Evolutionary conservation across 2,797 vertebrate species (phyloP).

Genomic region (Diplodus puntazzo): DNA sequence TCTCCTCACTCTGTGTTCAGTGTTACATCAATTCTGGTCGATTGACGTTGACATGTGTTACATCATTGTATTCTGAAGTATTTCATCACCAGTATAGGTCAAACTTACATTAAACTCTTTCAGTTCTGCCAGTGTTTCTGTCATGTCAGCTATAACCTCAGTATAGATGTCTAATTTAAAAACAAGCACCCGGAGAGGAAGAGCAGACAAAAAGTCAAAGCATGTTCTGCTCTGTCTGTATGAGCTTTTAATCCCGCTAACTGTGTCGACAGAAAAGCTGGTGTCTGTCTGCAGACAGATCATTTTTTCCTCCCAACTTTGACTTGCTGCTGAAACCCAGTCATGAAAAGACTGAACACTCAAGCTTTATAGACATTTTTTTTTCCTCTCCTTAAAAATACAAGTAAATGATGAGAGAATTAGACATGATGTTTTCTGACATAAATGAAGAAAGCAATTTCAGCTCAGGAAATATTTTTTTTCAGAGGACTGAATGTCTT

Average conservation of each 20-base stretch:
- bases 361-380: conserved; percentile 67
- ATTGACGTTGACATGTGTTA: conserved; percentile 10
- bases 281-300: conserved; percentile 43
- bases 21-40: conserved; percentile 1
- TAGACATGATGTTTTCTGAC: conserved; percentile 1
- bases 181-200: conserved; percentile 10
- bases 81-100: conserved; percentile 26
- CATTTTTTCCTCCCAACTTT: conserved; percentile 29
- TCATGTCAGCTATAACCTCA: neutral
- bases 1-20: conserved; percentile 4
- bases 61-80: conserved; percentile 12
- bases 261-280: conserved; percentile 54
- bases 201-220: conserved; percentile 16
- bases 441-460: neutral
- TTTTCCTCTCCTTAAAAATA: conserved; percentile 7
- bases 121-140: conserved; percentile 13
- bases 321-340: conserved; percentile 52
- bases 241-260: conserved; percentile 14
- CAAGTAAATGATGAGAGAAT: neutral
- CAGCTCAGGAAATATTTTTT: neutral
- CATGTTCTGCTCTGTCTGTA: conserved; percentile 10
- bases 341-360: conserved; percentile 59
- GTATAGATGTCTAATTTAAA: conserved; percentile 6
- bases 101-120: conserved; percentile 4
- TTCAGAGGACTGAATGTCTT: neutral